These are phyloP conservation scores for Puntigrus tetrazona DNA, from an alignment of 2,113 vertebrate species.

Conservation along the genomic window DNA sequence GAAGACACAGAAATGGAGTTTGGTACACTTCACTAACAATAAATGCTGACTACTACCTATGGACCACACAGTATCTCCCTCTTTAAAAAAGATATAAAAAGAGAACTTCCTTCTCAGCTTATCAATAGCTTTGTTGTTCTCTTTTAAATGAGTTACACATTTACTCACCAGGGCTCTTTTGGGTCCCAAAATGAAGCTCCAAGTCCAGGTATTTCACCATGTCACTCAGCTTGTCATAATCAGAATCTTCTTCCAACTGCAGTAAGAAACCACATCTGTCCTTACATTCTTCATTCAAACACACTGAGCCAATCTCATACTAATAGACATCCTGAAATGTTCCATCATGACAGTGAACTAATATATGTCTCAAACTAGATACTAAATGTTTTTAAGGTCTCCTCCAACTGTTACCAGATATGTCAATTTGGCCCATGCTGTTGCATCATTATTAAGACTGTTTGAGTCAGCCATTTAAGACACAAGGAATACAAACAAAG, in stretches of 20 bases:
- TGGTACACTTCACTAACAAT: background rate
- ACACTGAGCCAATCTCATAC: background rate
- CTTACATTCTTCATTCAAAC: background rate
- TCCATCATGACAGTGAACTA: background rate
- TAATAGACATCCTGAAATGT: background rate
- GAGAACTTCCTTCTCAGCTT: background rate
- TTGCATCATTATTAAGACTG: background rate
- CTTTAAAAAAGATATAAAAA: background rate
- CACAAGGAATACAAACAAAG: background rate
- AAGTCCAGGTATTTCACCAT: constrained; percentile 99
- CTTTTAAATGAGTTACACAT: background rate
- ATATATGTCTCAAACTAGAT: background rate
- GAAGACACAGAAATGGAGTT: background rate
- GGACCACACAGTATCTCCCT: background rate
- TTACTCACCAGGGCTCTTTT: constrained; percentile 87
- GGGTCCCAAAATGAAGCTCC: constrained; percentile 96
- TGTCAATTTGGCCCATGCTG: background rate
- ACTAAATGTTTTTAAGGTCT: background rate
- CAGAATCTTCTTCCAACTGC: constrained; percentile 89
- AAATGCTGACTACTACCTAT: background rate
- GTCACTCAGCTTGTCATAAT: constrained; percentile 95
- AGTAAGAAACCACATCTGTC: constrained; percentile 44
- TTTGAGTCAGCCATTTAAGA: background rate
- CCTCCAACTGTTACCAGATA: background rate
- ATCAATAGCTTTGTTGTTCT: background rate